A percentile compares a stretch with the other conserved stretches of the same genome.
These are phyloP conservation scores for Crambe crambe DNA, from an alignment of 37 sponge, comb jelly and placozoan genomes.

Conservation along the genomic window DNA sequence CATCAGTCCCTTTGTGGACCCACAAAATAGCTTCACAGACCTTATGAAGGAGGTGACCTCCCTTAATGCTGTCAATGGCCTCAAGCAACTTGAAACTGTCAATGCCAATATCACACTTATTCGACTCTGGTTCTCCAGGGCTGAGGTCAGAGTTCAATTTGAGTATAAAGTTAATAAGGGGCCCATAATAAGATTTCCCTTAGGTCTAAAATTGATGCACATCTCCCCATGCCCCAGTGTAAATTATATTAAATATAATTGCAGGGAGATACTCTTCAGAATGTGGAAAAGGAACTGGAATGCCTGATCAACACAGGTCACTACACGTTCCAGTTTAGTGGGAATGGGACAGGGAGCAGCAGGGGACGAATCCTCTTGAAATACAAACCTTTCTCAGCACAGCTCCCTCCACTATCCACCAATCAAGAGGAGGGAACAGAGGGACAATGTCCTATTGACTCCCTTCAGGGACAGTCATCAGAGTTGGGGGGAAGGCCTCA, in stretches of 20 bases:
- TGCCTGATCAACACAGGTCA: constrained; percentile 65
- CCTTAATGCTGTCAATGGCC: constrained; percentile 33
- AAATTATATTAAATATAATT: too few relatives aligned
- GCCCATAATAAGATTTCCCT: too few relatives aligned
- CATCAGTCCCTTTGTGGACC: constrained; percentile 69
- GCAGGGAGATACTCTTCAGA: constrained; percentile 87
- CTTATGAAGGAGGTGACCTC: constrained; percentile 62
- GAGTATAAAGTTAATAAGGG: too few relatives aligned
- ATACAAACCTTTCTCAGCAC: constrained; percentile 3
- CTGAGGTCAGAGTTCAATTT: constrained; percentile 72
- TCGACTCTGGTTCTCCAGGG: constrained; percentile 76
- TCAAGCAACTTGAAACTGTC: constrained; percentile 77
- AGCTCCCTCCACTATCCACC: not conserved
- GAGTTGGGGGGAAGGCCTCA: too few relatives aligned
- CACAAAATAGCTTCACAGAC: constrained; percentile 28
- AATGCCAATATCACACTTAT: constrained; percentile 75
- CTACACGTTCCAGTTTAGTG: constrained; percentile 45
- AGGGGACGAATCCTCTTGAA: too few relatives aligned
- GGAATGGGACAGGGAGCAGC: not conserved
- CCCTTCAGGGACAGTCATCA: too few relatives aligned
- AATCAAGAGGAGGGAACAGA: too few relatives aligned
- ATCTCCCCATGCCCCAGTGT: too few relatives aligned
- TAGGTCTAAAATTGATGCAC: too few relatives aligned
- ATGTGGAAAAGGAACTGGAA: constrained; percentile 76
- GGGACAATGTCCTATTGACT: too few relatives aligned